Evolutionary conservation across 2,797 vertebrate species (phyloP), one percentile per base, ranked within the genome.

Genomic region (Tolypeutes matacus): DNA sequence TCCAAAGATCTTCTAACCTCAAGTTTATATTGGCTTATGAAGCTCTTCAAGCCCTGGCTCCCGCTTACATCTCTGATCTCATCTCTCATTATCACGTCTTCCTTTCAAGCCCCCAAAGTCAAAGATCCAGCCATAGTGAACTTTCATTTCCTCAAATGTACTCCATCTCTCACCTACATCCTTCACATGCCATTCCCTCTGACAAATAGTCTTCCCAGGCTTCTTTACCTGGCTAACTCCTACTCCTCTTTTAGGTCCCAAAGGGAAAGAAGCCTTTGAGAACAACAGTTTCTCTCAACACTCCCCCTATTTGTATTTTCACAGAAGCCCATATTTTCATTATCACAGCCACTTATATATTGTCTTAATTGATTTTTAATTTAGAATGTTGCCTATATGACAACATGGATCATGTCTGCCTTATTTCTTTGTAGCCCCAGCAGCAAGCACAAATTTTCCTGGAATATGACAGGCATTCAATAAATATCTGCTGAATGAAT

Each of bases 231-330:
- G 18, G 53, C 17, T 56, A 56, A 56, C 17, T 20, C 53, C 53
- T 56, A 87, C 51, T 91, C 29, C 64, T 73, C 65, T 82, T 56
- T 23, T 56, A 51, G 21, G 53, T 85, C 86, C 81, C 62, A 76
- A 76, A 73, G 42, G 25, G 39, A 93, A 91, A 34, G 23, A 80
- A 70, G 36, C n/a, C 80, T 81, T 96, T 96, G 46, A 86, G 56
- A 93, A 56, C 17, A 27, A 56, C 53, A 69, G 31, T 83, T 86
- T 75, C 64, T 84, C 73, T 93, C 76, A 91, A 91, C 7, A 53
- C 65, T 80, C 29, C 20, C 3, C 18, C 49, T 69, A 75, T 39
- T 12, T 81, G 17, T 72, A 89, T 67, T 62, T 91, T 89, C 92
- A 84, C 23, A 83, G 58, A 94, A 86, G 20, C 31, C 56, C 53